A percentile compares a stretch with the other conserved stretches of the same genome.
Conservation (phyloP, 2,113 vertebrate species). For the Lepus europaeus region DNA sequence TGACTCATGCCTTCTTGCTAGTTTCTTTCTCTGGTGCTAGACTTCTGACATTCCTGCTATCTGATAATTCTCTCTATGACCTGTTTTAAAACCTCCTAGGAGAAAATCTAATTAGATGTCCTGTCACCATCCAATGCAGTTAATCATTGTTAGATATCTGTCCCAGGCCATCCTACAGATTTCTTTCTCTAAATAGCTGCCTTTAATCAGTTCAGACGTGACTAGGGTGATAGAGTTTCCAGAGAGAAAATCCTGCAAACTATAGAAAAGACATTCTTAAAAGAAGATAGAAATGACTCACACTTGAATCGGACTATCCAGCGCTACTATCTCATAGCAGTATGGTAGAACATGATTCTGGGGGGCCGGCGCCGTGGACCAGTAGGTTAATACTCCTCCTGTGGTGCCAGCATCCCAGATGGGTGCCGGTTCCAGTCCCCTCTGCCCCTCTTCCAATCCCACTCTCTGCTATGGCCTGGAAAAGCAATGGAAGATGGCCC, state of each 20-base stretch:
- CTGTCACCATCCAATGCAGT: not conserved
- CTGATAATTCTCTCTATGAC: not conserved
- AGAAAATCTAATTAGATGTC: not conserved
- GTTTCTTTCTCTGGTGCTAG: not conserved
- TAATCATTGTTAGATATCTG: not conserved
- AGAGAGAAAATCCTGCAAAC: not conserved
- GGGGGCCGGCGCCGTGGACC: too few species aligned
- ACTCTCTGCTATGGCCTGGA: too few species aligned
- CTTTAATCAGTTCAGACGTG: not conserved
- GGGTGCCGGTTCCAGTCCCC: too few species aligned
- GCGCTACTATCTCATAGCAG: not conserved
- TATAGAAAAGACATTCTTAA: not conserved
- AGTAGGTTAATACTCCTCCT: too few species aligned
- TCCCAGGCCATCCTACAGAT: not conserved
- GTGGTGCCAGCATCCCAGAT: too few species aligned
- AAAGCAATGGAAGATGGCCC: too few species aligned
- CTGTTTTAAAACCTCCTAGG: not conserved
- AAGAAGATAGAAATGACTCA: not conserved
- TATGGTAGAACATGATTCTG: not conserved
- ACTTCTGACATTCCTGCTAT: not conserved
- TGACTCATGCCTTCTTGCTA: not conserved
- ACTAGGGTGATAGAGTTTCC: not conserved
- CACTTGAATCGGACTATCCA: not conserved
- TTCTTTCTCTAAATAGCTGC: not conserved
- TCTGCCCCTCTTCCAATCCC: too few species aligned